Percentiles rank a stretch among this genome's conserved stretches.
phyloP scores from a whole-genome alignment of 2,797 vertebrate genomes.

The Neoniphon sammara region DNA sequence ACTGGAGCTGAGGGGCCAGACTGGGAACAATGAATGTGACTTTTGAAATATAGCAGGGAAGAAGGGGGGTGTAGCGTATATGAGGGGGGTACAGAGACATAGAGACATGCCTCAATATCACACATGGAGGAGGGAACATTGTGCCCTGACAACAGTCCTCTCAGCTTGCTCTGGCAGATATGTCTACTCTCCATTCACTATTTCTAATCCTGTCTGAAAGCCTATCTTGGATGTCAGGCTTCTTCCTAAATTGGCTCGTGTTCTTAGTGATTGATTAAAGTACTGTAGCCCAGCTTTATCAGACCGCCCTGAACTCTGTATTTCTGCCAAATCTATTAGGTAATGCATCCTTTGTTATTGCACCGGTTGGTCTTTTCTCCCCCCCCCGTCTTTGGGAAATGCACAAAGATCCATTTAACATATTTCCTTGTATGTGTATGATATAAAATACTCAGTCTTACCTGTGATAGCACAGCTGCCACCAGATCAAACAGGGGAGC shows the following conservation, averaged over 20 bases:
- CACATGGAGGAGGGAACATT: constrained; percentile 64
- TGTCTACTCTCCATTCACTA: constrained; percentile 77
- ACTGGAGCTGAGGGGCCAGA: constrained; percentile 45
- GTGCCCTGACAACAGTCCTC: constrained; percentile 72
- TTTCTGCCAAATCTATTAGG: constrained; percentile 86
- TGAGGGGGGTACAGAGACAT: no score
- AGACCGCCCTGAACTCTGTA: constrained; percentile 76
- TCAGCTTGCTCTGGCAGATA: constrained; percentile 68
- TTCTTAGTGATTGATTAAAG: constrained; percentile 87
- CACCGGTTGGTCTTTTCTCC: constrained; percentile 58
- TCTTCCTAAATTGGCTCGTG: constrained; percentile 83
- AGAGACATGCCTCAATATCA: constrained; percentile 71
- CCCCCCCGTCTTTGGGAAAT: constrained; percentile 60
- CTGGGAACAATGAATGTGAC: constrained; percentile 48
- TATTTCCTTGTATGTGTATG: constrained; percentile 22
- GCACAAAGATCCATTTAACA: constrained; percentile 59
- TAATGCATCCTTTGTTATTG: constrained; percentile 86
- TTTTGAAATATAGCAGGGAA: constrained; percentile 35
- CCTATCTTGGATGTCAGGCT: constrained; percentile 83
- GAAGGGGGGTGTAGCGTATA: not conserved
- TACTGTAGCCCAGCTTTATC: constrained; percentile 84
- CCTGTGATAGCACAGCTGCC: constrained; percentile 41
- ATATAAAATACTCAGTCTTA: constrained; percentile 44
- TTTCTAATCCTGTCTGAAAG: constrained; percentile 86
- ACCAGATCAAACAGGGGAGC: constrained; percentile 48